Evolutionary conservation across 2,113 vertebrate species (phyloP).

Genomic region (Xyrauchen texanus): DNA sequence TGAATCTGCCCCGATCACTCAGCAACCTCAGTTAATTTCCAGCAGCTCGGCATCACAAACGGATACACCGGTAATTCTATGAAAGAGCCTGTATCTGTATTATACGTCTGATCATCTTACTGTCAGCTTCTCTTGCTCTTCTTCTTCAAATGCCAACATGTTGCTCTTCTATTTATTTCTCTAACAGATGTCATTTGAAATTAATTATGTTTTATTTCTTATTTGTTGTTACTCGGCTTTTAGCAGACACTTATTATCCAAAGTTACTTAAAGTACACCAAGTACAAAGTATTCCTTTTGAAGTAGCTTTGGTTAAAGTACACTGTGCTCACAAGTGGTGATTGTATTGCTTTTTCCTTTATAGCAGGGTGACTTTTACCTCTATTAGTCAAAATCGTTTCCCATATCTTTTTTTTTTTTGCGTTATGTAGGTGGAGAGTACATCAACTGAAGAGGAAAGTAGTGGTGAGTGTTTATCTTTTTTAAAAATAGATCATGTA

Average conservation of each 20-base stretch:
- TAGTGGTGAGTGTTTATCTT: constrained; percentile 30
- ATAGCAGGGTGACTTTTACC: neutral
- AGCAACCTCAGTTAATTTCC: constrained; percentile 67
- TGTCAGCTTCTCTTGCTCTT: neutral
- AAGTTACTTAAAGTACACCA: neutral
- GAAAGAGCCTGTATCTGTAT: neutral
- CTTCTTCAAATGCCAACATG: too few species aligned
- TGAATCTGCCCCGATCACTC: constrained; percentile 53
- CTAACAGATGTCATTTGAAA: too few species aligned
- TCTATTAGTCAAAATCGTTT: neutral
- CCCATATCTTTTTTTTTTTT: constrained; percentile 26
- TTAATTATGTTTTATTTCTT: neutral
- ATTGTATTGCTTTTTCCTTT: neutral
- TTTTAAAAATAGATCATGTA: too few species aligned
- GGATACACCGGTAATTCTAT: constrained; percentile 60
- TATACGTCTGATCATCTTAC: neutral
- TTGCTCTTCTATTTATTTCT: neutral
- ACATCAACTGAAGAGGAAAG: constrained; percentile 56
- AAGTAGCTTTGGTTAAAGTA: neutral
- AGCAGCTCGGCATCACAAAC: neutral
- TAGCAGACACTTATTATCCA: neutral
- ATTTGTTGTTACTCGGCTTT: neutral
- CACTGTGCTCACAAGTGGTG: neutral
- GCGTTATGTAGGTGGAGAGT: constrained; percentile 64
- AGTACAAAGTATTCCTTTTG: neutral